Evolutionary conservation across 2,888 invertebrate genomes (phyloP).

Genomic region (Xanthorhoe designata): DNA sequence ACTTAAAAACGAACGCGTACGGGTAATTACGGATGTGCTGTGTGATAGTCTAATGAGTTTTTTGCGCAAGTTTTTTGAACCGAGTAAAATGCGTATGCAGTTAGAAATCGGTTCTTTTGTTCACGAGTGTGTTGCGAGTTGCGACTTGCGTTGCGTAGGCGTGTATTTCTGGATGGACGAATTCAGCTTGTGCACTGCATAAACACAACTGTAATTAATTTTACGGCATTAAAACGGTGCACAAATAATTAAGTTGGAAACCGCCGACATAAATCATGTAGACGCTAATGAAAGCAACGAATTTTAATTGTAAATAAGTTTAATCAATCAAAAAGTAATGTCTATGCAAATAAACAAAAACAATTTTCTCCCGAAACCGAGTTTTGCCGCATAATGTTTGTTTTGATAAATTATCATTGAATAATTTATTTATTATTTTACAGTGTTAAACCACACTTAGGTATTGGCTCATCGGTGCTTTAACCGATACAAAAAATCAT

Average conservation of each 20-base stretch:
- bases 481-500: no score
- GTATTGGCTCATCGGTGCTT: no score
- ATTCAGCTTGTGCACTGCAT: constrained; percentile 10
- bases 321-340: constrained; percentile 39
- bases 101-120: constrained; percentile 27
- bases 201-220: constrained; percentile 19
- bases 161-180: constrained; percentile 14
- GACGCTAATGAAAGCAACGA: constrained; percentile 36
- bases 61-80: constrained; percentile 31
- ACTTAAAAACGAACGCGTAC: constrained; percentile 33
- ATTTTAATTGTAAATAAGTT: constrained; percentile 43
- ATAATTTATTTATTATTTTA: no score
- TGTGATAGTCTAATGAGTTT: constrained; percentile 35
- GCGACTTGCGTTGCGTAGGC: background rate
- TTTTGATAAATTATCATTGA: constrained; percentile 3
- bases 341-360: constrained; percentile 38
- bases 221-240: constrained; percentile 14
- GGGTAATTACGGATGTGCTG: constrained; percentile 36
- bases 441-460: no score
- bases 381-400: constrained; percentile 27
- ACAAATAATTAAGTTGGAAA: constrained; percentile 30
- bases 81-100: constrained; percentile 20
- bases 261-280: constrained; percentile 26
- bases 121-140: background rate
- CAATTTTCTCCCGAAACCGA: constrained; percentile 32